Evolutionary conservation across 2,113 vertebrate genomes (phyloP).

Genomic region (Phrynosoma blainvillii): DNA sequence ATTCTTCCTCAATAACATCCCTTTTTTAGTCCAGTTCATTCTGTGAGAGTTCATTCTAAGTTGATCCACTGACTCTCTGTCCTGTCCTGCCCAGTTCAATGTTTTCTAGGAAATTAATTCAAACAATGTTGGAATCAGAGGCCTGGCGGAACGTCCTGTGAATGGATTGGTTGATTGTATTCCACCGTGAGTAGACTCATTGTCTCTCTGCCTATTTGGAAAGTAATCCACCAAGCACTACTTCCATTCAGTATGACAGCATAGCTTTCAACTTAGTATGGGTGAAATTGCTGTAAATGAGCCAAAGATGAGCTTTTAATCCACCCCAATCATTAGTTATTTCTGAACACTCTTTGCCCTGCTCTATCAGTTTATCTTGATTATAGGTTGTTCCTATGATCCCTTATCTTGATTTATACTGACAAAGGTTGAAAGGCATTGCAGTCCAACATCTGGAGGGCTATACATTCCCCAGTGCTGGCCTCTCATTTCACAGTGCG

Average conservation of each 20-base stretch:
- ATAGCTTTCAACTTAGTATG: neutral
- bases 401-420: no score
- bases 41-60: neutral
- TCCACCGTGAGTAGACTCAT: conserved; percentile 8
- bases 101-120: conserved; percentile 31
- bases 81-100: neutral
- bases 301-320: no score
- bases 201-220: neutral
- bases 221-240: neutral
- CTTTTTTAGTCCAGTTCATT: neutral
- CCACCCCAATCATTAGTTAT: no score
- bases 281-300: neutral
- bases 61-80: neutral
- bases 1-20: neutral
- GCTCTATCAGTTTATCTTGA: no score
- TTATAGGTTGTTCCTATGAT: no score
- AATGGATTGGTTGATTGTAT: neutral
- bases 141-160: neutral
- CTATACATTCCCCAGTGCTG: no score
- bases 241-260: neutral
- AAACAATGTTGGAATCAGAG: conserved; percentile 7
- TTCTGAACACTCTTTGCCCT: no score
- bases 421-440: no score
- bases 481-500: no score
- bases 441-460: no score